phyloP scores from a whole-genome alignment of 1,140 invertebrate genomes.

The Drosophila kohkoa region DNA sequence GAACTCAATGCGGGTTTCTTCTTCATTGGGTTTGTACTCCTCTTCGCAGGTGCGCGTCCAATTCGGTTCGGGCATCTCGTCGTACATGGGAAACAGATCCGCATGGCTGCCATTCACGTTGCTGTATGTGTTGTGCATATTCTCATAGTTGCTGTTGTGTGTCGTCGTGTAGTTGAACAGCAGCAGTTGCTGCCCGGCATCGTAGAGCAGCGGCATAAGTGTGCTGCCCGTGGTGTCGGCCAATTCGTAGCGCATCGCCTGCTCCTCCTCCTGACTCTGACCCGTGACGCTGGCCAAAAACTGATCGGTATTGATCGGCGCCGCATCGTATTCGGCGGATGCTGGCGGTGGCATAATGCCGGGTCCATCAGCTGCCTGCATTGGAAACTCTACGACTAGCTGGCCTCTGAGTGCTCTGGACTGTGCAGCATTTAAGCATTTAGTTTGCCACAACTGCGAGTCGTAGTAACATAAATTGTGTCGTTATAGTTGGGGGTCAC shows the following conservation, averaged over 20 bases:
- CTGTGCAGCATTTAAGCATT: constrained; percentile 49
- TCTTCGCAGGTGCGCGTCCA: constrained; percentile 69
- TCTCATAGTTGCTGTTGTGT: constrained; percentile 8
- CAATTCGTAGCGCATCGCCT: constrained; percentile 52
- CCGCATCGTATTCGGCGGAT: constrained; percentile 57
- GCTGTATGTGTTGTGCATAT: constrained; percentile 15
- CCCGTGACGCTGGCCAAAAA: constrained; percentile 67
- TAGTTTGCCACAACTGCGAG: constrained; percentile 39
- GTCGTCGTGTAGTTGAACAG: constrained; percentile 20
- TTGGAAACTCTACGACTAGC: constrained; percentile 5
- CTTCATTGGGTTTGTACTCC: constrained; percentile 63
- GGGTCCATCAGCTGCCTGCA: constrained; percentile 35
- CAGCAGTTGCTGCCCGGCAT: constrained; percentile 18
- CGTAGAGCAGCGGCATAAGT: constrained; percentile 22
- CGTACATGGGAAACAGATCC: constrained; percentile 56
- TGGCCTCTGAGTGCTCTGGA: background rate
- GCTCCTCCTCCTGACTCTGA: constrained; percentile 43
- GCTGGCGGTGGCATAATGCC: constrained; percentile 54
- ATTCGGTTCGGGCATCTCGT: constrained; percentile 46
- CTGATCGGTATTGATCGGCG: constrained; percentile 58
- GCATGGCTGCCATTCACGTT: constrained; percentile 33
- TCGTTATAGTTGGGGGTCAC: constrained; percentile 5
- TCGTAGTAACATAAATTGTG: constrained; percentile 59
- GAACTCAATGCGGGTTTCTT: constrained; percentile 88
- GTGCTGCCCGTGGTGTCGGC: constrained; percentile 43